Conservation (phyloP, 2,797 vertebrate species). For the Pampus argenteus region DNA sequence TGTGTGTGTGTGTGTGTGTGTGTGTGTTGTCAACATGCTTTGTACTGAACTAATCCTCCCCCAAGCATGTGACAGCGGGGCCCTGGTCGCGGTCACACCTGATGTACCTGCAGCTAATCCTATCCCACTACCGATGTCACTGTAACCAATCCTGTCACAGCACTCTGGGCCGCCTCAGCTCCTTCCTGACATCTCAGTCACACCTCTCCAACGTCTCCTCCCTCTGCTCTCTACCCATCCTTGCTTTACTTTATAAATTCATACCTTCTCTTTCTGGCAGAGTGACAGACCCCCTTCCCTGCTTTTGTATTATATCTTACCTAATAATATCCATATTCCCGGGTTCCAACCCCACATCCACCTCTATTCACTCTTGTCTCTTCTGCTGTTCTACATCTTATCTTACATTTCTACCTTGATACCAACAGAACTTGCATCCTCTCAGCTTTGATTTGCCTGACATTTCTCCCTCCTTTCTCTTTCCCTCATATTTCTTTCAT, state of each 20-base stretch:
- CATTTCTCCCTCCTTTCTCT: slow-evolving; percentile 53
- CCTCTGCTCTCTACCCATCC: slow-evolving; percentile 33
- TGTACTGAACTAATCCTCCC: slow-evolving; percentile 57
- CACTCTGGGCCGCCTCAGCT: slow-evolving; percentile 57
- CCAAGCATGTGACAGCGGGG: slow-evolving; percentile 69
- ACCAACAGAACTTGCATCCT: slow-evolving; percentile 47
- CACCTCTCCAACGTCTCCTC: slow-evolving; percentile 53
- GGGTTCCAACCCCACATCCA: slow-evolving; percentile 20
- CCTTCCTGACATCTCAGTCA: slow-evolving; percentile 77
- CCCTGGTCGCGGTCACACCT: slow-evolving; percentile 78
- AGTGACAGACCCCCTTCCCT: slow-evolving; percentile 55
- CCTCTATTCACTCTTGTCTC: slow-evolving; percentile 29
- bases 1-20: slow-evolving; percentile 18
- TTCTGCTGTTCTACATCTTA: slow-evolving; percentile 51
- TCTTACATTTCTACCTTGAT: slow-evolving; percentile 49
- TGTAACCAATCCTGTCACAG: slow-evolving; percentile 81
- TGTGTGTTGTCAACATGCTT: slow-evolving; percentile 48
- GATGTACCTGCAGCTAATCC: slow-evolving; percentile 83
- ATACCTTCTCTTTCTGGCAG: slow-evolving; percentile 42
- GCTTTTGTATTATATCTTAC: slow-evolving; percentile 59
- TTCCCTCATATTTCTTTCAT: slow-evolving; percentile 31
- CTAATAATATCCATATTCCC: slow-evolving; percentile 59
- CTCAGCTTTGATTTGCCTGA: slow-evolving; percentile 57
- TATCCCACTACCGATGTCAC: slow-evolving; percentile 73
- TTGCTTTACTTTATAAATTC: slow-evolving; percentile 47